These are phyloP conservation scores for Drosophila pseudoananassae DNA, from an alignment of 1,140 invertebrate species.

Conservation along the genomic window DNA sequence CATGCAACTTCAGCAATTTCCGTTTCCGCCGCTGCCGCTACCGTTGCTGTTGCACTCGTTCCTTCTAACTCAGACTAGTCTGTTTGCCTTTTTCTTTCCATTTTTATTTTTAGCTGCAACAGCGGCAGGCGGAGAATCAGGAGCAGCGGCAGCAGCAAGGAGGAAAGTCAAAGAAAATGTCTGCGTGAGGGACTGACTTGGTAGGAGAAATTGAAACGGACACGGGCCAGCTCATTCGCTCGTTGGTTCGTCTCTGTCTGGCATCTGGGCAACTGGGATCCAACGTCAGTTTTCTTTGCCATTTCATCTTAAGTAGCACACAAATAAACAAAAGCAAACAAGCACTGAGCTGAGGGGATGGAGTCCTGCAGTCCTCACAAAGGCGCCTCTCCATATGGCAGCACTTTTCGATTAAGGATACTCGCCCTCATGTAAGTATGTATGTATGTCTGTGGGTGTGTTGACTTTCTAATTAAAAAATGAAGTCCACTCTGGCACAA, in stretches of 20 bases:
- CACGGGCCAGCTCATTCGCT: conserved; percentile 35
- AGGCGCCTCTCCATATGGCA: conserved; percentile 54
- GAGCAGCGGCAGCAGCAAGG: conserved; percentile 14
- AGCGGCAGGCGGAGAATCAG: conserved; percentile 4
- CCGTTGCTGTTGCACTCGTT: conserved; percentile 39
- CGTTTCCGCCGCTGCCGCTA: conserved; percentile 70
- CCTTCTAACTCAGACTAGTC: conserved; percentile 35
- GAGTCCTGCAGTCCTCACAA: conserved; percentile 43
- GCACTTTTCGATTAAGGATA: conserved; percentile 53
- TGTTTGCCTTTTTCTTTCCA: conserved; percentile 31
- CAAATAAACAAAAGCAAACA: conserved; percentile 68
- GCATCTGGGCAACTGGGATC: conserved; percentile 26
- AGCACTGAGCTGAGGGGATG: conserved; percentile 36
- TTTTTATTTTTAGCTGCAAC: conserved; percentile 34
- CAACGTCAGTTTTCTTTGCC: conserved; percentile 74
- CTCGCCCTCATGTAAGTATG: not conserved
- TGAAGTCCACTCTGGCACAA: conserved; percentile 62
- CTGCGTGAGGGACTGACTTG: conserved; percentile 63
- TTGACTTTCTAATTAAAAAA: conserved; percentile 80
- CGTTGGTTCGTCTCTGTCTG: not conserved
- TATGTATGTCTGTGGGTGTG: conserved; percentile 18
- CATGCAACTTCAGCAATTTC: conserved; percentile 79
- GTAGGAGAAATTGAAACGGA: conserved; percentile 76
- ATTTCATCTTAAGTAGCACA: conserved; percentile 83
- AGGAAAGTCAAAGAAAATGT: conserved; percentile 68